Conservation (phyloP, 2,797 vertebrate genomes). For the Neomorphus geoffroyi region DNA sequence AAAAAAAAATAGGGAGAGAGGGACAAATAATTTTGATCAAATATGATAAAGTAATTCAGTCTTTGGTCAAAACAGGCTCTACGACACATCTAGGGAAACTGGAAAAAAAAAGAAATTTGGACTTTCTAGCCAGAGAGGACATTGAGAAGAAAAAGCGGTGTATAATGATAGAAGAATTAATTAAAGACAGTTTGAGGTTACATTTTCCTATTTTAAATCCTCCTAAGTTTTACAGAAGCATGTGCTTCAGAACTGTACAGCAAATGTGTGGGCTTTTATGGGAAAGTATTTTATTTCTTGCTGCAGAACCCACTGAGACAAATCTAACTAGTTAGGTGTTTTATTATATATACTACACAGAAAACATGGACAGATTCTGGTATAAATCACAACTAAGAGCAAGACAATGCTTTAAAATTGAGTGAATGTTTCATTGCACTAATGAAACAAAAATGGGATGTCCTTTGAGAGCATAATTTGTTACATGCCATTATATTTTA, state of each 20-base stretch:
- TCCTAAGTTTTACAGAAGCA: not conserved
- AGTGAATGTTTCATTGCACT: constrained; percentile 75
- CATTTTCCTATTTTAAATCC: not conserved
- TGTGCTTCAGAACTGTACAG: not conserved
- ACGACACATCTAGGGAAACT: not conserved
- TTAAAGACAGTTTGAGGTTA: not conserved
- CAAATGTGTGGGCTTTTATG: constrained; percentile 27
- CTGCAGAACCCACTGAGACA: constrained; percentile 38
- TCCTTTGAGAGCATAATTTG: constrained; percentile 70
- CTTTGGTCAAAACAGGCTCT: not conserved
- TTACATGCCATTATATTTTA: constrained; percentile 66
- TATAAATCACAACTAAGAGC: constrained; percentile 72
- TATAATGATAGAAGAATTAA: not conserved
- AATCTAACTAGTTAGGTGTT: constrained; percentile 58
- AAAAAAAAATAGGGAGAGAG: not conserved
- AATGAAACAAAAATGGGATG: constrained; percentile 76
- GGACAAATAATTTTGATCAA: not conserved
- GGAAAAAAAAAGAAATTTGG: not conserved
- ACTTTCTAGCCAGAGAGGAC: not conserved
- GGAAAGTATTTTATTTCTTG: constrained; percentile 40
- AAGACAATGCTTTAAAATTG: constrained; percentile 74
- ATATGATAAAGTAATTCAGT: not conserved
- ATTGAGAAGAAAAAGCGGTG: not conserved
- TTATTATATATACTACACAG: constrained; percentile 53
- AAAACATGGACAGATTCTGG: constrained; percentile 39